Evolutionary conservation across 1,140 invertebrate species (phyloP).

Genomic region (Gryllus bimaculatus): DNA sequence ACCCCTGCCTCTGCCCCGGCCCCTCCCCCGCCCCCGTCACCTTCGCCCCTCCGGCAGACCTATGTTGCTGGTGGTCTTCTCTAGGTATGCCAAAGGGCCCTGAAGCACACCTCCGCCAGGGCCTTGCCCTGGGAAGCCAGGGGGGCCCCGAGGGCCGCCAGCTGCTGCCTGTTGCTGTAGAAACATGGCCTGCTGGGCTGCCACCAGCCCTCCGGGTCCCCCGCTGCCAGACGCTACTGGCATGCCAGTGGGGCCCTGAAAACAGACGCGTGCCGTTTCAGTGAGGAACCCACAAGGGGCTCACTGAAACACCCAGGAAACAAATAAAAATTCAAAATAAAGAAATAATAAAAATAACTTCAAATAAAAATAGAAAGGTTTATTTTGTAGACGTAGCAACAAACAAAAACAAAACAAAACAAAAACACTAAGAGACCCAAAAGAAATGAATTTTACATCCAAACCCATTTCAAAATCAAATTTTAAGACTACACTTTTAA

Average conservation of each 20-base stretch:
- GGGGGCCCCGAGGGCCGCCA: conserved; percentile 31
- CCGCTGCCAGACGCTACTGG: conserved; percentile 13
- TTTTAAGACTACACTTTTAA: background rate
- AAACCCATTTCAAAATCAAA: background rate
- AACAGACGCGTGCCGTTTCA: conserved; percentile 14
- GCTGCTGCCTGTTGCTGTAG: conserved; percentile 38
- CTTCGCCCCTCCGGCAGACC: conserved; percentile 60
- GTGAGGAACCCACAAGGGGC: conserved; percentile 15
- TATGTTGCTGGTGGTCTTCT: conserved; percentile 75
- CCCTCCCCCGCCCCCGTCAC: conserved; percentile 62
- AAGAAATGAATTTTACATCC: background rate
- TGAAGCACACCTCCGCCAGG: conserved; percentile 43
- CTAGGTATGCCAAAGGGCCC: conserved; percentile 63
- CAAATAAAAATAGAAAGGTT: background rate
- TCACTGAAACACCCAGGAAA: conserved; percentile 16
- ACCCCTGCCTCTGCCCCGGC: conserved; percentile 54
- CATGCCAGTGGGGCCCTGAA: conserved; percentile 13
- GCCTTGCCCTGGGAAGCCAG: conserved; percentile 22
- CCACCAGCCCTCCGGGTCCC: conserved; percentile 21
- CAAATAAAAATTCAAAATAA: conserved; percentile 16
- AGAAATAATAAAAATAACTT: background rate
- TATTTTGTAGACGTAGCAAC: background rate
- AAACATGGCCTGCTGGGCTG: conserved; percentile 45
- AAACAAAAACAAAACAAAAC: background rate
- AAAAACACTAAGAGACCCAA: background rate